phyloP scores from a whole-genome alignment of 2,113 vertebrate species.

The Eublepharis macularius region DNA sequence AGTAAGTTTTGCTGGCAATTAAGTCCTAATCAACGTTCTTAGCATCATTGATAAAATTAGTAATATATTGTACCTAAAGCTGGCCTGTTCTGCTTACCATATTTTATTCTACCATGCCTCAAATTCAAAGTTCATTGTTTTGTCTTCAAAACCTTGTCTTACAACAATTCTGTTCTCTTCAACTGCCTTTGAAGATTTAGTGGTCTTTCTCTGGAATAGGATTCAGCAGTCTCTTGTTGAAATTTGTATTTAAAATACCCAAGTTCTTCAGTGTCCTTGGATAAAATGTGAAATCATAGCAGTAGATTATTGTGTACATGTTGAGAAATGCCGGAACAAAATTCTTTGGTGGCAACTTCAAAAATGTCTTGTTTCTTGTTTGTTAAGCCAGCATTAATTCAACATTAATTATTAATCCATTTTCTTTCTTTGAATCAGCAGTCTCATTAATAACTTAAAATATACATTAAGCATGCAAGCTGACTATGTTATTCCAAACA shows the following conservation, averaged over 20 bases:
- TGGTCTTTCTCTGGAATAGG: too few relatives aligned
- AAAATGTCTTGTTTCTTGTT: conserved; percentile 60
- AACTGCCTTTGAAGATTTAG: too few relatives aligned
- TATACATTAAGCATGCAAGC: conserved; percentile 59
- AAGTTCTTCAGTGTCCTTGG: conserved; percentile 30
- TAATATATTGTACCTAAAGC: too few relatives aligned
- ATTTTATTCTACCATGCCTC: conserved; percentile 18
- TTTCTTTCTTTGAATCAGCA: conserved; percentile 66
- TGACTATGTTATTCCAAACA: conserved; percentile 60
- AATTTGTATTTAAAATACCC: conserved; percentile 18
- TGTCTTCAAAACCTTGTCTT: background rate
- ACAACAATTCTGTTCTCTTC: too few relatives aligned
- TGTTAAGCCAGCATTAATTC: conserved; percentile 67
- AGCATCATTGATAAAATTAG: too few relatives aligned
- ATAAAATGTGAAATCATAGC: conserved; percentile 21
- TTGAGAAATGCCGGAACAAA: conserved; percentile 50
- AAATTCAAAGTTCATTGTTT: conserved; percentile 7
- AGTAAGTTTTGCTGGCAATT: too few relatives aligned
- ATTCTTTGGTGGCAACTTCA: conserved; percentile 46
- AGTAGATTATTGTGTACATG: conserved; percentile 21
- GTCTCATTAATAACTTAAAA: conserved; percentile 72
- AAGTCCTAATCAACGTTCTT: too few relatives aligned
- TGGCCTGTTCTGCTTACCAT: background rate
- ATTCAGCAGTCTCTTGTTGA: conserved; percentile 12
- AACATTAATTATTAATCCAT: conserved; percentile 73